Base-by-base conservation (phyloP, 2,113 vertebrate genomes). In the Rhinolophus sinicus region DNA sequence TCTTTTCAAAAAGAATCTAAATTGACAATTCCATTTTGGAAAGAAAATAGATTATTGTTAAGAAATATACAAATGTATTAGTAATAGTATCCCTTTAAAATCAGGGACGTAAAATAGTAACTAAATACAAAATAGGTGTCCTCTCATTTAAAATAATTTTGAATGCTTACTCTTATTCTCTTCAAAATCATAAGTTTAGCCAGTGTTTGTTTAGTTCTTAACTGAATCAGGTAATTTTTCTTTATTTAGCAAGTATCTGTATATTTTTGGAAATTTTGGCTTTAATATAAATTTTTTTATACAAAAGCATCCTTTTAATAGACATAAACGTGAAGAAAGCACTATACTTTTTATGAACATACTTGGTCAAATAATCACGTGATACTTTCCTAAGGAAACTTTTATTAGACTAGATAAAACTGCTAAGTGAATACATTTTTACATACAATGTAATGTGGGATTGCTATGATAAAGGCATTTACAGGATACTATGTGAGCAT, bases 1-100 rank as follows among this genome's bases (percentile, higher is more conserved):
- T 95, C 33, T 80, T 96, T 75, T 95, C 75, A 89, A 78, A 94
- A 96, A 93, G 33, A 96, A 96, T 18, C 18, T 2, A 19, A 69
- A 30, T 77, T 44, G 70, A 1, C 30, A 18, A 67, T 22, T 94
- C 0, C 5, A 65, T 80, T 97, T 91, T 70, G 58, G 50, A 93
- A 77, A 21, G 11, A 44, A 86, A 88, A 84, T 28, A 75, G 9
- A 22, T 88, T 52, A 64, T 84, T 90, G 75, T 35, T 40, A 94
- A 91, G 22, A 8, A 87, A 86, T 56, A 4, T 26, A 70, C 4
- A 84, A 92, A 65, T 82, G 28, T 76, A 50, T 33, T 58, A 82
- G 1, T 50, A 54, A 80, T 38, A 88, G 35, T 72, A 50, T 88
- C 33, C 3, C 8, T 77, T 76, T 80, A 50, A 72, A 88, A 28